Percentiles rank a stretch among this genome's conserved stretches.
Conservation (phyloP, 2,113 vertebrate species). For the Tachysurus fulvidraco region DNA sequence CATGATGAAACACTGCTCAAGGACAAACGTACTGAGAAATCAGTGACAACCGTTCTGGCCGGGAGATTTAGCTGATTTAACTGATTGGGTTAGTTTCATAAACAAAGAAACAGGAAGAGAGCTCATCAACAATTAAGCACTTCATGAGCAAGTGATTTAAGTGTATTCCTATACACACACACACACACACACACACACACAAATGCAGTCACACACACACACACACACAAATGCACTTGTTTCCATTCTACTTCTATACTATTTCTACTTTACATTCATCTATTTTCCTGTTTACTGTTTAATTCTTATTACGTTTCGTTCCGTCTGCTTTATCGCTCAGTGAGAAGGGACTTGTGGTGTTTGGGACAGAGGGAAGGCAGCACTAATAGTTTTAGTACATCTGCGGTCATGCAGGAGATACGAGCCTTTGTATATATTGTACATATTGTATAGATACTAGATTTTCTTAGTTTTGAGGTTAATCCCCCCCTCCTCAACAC, state of each 20-base stretch:
- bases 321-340: neutral
- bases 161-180: neutral
- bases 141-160: neutral
- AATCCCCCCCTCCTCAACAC: too few relatives aligned
- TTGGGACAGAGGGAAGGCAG: neutral
- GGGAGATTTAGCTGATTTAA: neutral
- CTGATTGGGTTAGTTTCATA: neutral
- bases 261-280: neutral
- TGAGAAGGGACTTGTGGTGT: neutral
- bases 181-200: too few relatives aligned
- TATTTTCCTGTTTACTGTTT: neutral
- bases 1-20: conserved; percentile 49
- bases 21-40: neutral
- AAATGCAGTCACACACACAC: too few relatives aligned
- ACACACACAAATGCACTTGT: neutral
- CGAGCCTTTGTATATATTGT: too few relatives aligned
- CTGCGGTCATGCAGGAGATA: neutral
- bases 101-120: neutral
- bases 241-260: neutral
- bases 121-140: neutral
- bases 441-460: too few relatives aligned
- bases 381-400: neutral
- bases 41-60: neutral
- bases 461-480: neutral
- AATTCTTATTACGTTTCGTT: neutral